Conservation (phyloP, 2,797 vertebrate genomes). For the Tenualosa thibaudeaui region DNA sequence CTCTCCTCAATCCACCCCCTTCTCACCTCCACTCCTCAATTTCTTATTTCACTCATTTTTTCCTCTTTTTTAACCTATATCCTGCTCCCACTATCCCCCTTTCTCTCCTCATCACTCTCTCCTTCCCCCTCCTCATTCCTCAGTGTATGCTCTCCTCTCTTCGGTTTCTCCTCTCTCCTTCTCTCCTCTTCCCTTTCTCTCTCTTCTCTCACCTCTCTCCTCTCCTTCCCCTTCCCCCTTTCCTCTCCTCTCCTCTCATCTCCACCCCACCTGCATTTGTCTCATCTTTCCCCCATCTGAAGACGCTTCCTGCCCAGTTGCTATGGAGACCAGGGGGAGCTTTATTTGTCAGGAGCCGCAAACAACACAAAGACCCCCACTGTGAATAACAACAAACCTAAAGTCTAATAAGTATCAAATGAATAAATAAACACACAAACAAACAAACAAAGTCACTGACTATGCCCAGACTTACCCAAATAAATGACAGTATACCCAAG, state of each 20-base stretch:
- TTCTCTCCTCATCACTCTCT: not conserved
- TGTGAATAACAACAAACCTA: constrained; percentile 24
- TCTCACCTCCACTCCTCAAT: too few species aligned
- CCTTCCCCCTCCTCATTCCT: constrained; percentile 24
- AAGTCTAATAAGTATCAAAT: not conserved
- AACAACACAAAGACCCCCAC: not conserved
- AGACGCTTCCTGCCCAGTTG: constrained; percentile 68
- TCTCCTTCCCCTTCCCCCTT: constrained; percentile 46
- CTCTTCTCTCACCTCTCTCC: not conserved
- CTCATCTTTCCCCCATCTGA: constrained; percentile 58
- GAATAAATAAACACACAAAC: not conserved
- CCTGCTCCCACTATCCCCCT: too few species aligned
- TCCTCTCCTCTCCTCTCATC: constrained; percentile 34
- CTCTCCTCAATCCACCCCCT: too few species aligned
- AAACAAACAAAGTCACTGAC: not conserved
- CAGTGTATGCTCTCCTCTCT: not conserved
- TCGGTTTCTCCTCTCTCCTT: constrained; percentile 41
- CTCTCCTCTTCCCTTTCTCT: constrained; percentile 39
- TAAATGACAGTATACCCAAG: too few species aligned
- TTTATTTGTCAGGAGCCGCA: constrained; percentile 62
- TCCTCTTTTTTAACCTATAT: too few species aligned
- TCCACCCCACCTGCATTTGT: constrained; percentile 29
- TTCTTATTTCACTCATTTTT: too few species aligned
- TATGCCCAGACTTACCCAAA: too few species aligned
- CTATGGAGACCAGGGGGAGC: constrained; percentile 72